A percentile compares a stretch with the other conserved stretches of the same genome.
Evolutionary conservation across 2,797 vertebrate genomes (phyloP).

Genomic region (Podarcis lilfordi): DNA sequence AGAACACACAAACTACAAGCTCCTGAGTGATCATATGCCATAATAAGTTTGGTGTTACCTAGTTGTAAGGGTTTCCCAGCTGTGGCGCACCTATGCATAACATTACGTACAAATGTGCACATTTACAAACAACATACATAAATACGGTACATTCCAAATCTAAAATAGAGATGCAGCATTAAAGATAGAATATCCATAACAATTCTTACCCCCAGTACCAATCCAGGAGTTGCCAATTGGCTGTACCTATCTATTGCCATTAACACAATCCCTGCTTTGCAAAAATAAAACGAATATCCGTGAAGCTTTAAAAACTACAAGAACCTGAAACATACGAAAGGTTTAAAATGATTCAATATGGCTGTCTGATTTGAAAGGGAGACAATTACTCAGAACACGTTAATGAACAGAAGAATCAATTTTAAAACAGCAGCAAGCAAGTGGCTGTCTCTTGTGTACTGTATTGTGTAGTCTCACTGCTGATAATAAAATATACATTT

Average conservation of each 20-base stretch:
- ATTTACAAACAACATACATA: background rate
- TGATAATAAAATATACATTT: slow-evolving; percentile 58
- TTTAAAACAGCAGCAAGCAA: no score
- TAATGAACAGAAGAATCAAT: background rate
- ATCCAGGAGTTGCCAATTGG: background rate
- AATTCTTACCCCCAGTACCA: background rate
- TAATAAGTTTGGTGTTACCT: background rate
- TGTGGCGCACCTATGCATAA: background rate
- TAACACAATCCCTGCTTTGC: background rate
- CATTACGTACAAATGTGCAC: background rate
- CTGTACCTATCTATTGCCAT: background rate
- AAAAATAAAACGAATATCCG: background rate
- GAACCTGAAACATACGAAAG: background rate
- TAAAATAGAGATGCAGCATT: background rate
- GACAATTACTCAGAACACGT: background rate
- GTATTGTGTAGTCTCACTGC: slow-evolving; percentile 10
- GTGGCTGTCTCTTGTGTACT: background rate
- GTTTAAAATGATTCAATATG: background rate
- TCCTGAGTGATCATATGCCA: background rate
- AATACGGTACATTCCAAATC: background rate
- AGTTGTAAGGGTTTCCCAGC: background rate
- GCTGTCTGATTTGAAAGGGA: background rate
- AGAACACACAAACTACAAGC: background rate
- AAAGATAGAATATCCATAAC: background rate
- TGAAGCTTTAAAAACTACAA: background rate